Evolutionary conservation across 2,797 vertebrate genomes (phyloP), one percentile per base, ranked within the genome.

Genomic region (Enteromius afrohamiltoni): DNA sequence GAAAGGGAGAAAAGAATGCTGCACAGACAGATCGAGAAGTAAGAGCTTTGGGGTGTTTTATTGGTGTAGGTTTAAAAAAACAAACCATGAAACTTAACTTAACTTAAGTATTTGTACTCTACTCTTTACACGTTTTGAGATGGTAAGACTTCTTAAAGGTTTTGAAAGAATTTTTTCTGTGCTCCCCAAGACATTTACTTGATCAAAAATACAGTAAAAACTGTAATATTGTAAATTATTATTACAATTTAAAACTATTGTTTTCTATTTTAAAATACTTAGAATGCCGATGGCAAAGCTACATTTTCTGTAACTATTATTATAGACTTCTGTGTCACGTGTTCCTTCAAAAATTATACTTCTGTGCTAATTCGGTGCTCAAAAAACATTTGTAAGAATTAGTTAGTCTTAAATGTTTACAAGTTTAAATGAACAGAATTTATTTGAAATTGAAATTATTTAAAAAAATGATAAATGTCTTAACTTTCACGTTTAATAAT

Each of bases 11-110:
- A 90, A 89, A 93, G 89, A 13, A 65, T 91, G 0, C 83, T 93
- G 88, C 90, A 93, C 60, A 9, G 90, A 19, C 92, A 94, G 47
- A 87, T 95, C 4, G 84, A 95, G 82, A 95, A 92, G 94, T 95
- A 94, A 93, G 94, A 87, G 11, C 45, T 64, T 73, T 64, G n/a
- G n/a, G 21, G 19, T 42, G 71, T 68, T 53, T 67, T 53, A 55
- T 14, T 17, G 2, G 21, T 40, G 29, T 23, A 49, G 64, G 14
- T 79, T 51, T 37, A 10, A 11, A 40, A 4, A 58, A 23, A 26
- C 0, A 2, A 53, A 21, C 4, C 55, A 5, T 34, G 17, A 19
- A 34, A 58, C 49, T 37, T 75, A 14, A 75, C 51, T 58, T 58
- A 40, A 37, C 34, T 40, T 40, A 40, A 40, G 6, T 42, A 42